A percentile compares a stretch with the other conserved stretches of the same genome.
Conservation (phyloP, 2,113 vertebrate species). For the Corythornis madagascariensis region DNA sequence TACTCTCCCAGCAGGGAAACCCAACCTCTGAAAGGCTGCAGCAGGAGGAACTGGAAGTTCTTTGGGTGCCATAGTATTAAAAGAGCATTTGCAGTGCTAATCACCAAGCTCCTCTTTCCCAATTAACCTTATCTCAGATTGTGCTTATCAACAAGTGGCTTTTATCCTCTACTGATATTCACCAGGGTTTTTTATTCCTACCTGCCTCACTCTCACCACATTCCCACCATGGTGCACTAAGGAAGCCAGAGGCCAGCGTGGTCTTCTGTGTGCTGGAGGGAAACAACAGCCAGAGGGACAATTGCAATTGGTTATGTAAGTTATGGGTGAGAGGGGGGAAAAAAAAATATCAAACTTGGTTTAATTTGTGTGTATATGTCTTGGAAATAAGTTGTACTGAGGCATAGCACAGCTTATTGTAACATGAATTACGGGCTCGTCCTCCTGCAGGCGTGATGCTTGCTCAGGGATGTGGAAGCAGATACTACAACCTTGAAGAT, state of each 20-base stretch:
- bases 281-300: background rate
- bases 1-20: background rate
- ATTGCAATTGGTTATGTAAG: conserved; percentile 5
- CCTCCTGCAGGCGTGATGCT: background rate
- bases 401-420: background rate
- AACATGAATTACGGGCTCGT: background rate
- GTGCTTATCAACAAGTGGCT: background rate
- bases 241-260: background rate
- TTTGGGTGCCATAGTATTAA: background rate
- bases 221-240: background rate
- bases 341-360: background rate
- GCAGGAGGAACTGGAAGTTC: background rate
- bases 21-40: background rate
- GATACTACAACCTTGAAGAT: conserved; percentile 45
- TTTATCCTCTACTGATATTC: background rate
- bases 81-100: background rate
- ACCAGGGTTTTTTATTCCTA: background rate
- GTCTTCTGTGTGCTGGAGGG: background rate
- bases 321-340: background rate
- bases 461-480: background rate
- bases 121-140: background rate
- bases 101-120: background rate
- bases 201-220: rapidly evolving
- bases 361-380: background rate
- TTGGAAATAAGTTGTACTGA: background rate